Evolutionary conservation across 2,113 vertebrate species (phyloP).

Genomic region (Heterotilapia buettikoferi): DNA sequence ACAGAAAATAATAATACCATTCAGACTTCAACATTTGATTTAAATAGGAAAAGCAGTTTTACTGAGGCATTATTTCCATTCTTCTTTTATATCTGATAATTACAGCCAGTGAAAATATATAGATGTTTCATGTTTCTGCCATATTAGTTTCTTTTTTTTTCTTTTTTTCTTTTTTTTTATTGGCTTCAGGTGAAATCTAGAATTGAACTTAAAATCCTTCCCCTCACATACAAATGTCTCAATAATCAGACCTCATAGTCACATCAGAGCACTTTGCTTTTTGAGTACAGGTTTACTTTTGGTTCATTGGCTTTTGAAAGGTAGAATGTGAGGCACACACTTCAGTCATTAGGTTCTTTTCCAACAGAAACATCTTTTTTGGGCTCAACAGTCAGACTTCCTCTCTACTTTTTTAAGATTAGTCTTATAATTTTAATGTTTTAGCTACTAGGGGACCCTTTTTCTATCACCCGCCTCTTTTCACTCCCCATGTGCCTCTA

Average conservation of each 20-base stretch:
- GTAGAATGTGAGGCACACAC: neutral
- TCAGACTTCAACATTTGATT: neutral
- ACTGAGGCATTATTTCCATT: neutral
- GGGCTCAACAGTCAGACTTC: neutral
- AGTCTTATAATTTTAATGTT: neutral
- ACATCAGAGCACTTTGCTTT: neutral
- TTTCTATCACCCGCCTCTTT: rapidly evolving
- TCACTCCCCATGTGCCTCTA: neutral
- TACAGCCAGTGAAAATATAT: neutral
- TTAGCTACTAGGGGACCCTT: neutral
- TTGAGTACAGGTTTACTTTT: neutral
- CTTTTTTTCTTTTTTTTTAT: neutral
- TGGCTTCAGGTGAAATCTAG: neutral
- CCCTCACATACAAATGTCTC: neutral
- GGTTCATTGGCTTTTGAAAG: neutral
- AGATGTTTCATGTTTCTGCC: neutral
- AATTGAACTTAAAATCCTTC: neutral
- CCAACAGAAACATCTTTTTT: neutral
- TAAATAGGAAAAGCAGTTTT: neutral
- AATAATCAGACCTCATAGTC: neutral
- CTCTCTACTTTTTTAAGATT: neutral
- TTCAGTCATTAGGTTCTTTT: neutral
- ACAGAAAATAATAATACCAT: neutral
- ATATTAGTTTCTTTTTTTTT: neutral
- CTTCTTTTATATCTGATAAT: neutral